phyloP scores from a whole-genome alignment of 1,140 invertebrate genomes.

The Achatina immaculata region DNA sequence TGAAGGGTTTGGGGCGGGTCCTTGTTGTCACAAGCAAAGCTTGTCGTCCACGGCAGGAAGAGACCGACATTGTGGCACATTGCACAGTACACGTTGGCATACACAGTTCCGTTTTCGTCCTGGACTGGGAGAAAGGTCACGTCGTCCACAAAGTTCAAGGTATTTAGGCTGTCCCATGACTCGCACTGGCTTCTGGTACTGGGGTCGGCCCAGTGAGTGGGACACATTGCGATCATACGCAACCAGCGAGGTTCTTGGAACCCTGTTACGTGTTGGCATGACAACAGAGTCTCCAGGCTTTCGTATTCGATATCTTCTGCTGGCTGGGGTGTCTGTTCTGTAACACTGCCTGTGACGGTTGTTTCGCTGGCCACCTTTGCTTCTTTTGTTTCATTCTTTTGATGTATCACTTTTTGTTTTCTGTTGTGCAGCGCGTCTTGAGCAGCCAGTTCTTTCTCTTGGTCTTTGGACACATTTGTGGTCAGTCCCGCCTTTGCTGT shows the following conservation, averaged over 20 bases:
- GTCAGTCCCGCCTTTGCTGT: no score
- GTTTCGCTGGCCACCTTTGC: no score
- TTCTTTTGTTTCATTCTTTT: no score
- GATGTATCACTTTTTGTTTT: no score
- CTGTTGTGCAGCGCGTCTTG: no score
- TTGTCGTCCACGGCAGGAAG: conserved; percentile 58
- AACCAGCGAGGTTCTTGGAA: conserved; percentile 28
- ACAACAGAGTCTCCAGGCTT: not conserved
- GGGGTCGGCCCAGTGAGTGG: conserved; percentile 17
- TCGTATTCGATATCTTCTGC: no score
- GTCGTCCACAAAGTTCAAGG: conserved; percentile 40
- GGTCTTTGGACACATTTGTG: no score
- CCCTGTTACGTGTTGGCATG: not conserved
- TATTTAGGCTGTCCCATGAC: not conserved
- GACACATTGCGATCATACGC: conserved; percentile 40
- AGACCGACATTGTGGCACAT: conserved; percentile 72
- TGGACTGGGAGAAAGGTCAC: conserved; percentile 64
- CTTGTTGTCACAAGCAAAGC: conserved; percentile 18
- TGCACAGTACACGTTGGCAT: conserved; percentile 76
- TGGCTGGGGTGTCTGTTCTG: no score
- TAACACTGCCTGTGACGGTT: no score
- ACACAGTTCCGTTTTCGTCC: conserved; percentile 71
- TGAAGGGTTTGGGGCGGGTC: not conserved
- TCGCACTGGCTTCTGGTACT: conserved; percentile 28
- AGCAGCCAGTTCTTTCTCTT: no score